Percentiles rank a stretch among this genome's conserved stretches.
These are phyloP conservation scores for Cercocebus atys DNA, from an alignment of 2,113 vertebrate genomes.

Conservation along the genomic window DNA sequence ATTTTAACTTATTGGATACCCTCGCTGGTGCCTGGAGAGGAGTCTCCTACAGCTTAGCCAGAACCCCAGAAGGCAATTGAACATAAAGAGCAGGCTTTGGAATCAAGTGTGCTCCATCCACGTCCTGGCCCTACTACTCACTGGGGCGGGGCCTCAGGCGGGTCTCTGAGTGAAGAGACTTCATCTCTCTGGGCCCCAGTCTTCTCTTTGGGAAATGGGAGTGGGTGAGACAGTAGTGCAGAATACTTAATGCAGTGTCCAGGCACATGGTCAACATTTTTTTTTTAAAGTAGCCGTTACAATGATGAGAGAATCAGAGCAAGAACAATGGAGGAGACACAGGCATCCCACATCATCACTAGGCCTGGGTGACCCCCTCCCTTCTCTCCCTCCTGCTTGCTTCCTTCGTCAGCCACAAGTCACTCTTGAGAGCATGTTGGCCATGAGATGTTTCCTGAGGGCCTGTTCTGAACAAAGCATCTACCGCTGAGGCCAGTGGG, in stretches of 20 bases:
- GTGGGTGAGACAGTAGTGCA: background rate
- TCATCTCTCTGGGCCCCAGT: background rate
- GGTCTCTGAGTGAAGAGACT: background rate
- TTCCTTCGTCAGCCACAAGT: background rate
- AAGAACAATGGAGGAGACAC: accelerated
- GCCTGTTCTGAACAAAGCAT: background rate
- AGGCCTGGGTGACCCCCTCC: accelerated
- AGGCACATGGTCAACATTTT: background rate
- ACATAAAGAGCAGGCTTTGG: background rate
- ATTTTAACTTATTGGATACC: background rate
- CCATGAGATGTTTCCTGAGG: background rate
- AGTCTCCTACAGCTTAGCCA: background rate
- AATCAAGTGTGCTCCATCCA: background rate
- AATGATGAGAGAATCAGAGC: too few species aligned
- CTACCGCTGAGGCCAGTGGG: background rate
- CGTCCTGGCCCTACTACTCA: background rate
- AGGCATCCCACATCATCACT: accelerated
- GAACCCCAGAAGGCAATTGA: background rate
- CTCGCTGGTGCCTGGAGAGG: background rate
- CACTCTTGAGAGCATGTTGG: accelerated
- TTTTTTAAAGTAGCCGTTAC: background rate
- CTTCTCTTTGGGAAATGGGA: background rate
- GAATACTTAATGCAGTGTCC: background rate
- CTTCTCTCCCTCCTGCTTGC: background rate
- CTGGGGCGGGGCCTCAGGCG: accelerated